Evolutionary conservation across 2,113 vertebrate genomes (phyloP).

Genomic region (Strix aluco): DNA sequence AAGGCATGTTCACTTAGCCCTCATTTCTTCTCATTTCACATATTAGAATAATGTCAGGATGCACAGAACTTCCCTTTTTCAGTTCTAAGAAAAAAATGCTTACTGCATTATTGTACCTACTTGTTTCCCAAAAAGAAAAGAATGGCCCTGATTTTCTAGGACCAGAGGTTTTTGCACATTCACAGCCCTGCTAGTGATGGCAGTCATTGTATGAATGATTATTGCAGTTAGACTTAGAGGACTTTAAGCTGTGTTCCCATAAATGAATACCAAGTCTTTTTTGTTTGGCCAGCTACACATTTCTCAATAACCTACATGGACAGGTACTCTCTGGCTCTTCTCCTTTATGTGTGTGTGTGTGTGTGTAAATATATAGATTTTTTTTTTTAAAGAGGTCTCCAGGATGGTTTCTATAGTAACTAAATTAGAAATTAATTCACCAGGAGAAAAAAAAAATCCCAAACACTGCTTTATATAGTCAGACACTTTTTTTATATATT

Average conservation of each 20-base stretch:
- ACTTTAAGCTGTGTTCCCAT: background rate
- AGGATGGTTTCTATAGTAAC: constrained; percentile 73
- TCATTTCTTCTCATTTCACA: background rate
- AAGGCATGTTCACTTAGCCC: background rate
- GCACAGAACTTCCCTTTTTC: background rate
- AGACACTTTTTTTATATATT: constrained; percentile 3
- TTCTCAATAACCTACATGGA: background rate
- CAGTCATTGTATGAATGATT: background rate
- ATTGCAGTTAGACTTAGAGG: background rate
- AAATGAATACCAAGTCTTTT: background rate
- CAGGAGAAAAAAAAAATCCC: constrained; percentile 5
- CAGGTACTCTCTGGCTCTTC: background rate
- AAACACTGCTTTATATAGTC: constrained; percentile 70
- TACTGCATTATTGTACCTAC: background rate
- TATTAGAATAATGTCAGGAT: background rate
- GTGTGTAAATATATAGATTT: background rate
- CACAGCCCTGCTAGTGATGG: background rate
- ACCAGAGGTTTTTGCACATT: background rate
- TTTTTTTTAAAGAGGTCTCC: background rate
- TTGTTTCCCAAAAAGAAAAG: background rate
- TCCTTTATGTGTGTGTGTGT: background rate
- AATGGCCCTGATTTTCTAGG: background rate
- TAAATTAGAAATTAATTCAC: constrained; percentile 53
- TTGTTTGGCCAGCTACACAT: background rate
- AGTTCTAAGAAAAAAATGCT: background rate